Conservation (phyloP, 2,888 invertebrate species). For the Melieria omissa region DNA sequence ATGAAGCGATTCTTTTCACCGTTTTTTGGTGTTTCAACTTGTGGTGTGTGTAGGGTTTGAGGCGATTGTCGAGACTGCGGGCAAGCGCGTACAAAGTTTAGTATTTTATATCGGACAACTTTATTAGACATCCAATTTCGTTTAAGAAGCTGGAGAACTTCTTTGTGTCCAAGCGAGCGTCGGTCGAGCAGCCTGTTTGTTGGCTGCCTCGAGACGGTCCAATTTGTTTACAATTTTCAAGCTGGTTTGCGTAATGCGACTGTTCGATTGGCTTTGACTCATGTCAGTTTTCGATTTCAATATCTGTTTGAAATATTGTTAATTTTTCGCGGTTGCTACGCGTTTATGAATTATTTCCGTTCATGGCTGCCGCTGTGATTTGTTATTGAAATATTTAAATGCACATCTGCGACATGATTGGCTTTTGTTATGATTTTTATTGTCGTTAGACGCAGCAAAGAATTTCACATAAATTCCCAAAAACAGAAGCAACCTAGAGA, state of each 20-base stretch:
- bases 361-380: background rate
- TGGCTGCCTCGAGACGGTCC: conserved; percentile 9
- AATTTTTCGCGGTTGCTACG: too few relatives aligned
- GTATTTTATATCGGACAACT: conserved; percentile 33
- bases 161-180: background rate
- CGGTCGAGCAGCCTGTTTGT: background rate
- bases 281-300: too few relatives aligned
- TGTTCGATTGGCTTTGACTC: background rate
- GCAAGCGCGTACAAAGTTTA: conserved; percentile 19
- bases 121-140: too few relatives aligned
- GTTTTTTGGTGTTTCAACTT: background rate
- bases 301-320: too few relatives aligned
- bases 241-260: background rate
- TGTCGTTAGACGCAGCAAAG: too few relatives aligned
- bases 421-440: too few relatives aligned
- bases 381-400: background rate
- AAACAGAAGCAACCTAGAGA: too few relatives aligned
- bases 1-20: background rate
- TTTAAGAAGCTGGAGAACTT: background rate
- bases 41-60: conserved; percentile 32
- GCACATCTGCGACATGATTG: background rate
- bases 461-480: too few relatives aligned
- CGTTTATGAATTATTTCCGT: conserved; percentile 1
- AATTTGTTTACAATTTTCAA: conserved; percentile 25
- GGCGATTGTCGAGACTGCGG: conserved; percentile 30